Evolutionary conservation across 2,888 invertebrate genomes (phyloP).

Genomic region (Sesamia inferens): DNA sequence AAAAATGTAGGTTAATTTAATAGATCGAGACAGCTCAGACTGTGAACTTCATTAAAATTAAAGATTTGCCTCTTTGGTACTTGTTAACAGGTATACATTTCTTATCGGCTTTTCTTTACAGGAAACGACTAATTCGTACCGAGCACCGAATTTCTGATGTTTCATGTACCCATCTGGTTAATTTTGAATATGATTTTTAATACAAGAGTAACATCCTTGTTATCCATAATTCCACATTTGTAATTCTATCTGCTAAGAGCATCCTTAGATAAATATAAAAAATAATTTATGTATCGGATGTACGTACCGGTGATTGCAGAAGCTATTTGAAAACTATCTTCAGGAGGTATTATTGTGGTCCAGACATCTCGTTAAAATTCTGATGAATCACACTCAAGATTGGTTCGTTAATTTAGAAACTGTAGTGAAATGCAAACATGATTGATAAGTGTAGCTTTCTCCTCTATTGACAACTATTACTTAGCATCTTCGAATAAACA

Average conservation of each 20-base stretch:
- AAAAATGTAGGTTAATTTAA: too few species aligned
- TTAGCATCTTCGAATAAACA: conserved; percentile 19
- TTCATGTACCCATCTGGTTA: background rate
- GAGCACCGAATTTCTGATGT: background rate
- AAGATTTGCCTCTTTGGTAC: too few species aligned
- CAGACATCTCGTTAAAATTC: conserved; percentile 30
- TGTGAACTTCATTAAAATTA: too few species aligned
- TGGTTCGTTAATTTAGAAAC: conserved; percentile 40
- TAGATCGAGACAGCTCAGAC: too few species aligned
- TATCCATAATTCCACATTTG: background rate
- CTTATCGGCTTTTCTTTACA: background rate
- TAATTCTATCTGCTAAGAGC: background rate
- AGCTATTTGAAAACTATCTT: conserved; percentile 2
- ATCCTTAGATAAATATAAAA: background rate
- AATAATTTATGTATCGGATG: conserved; percentile 1
- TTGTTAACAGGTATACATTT: background rate
- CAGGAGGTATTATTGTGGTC: background rate
- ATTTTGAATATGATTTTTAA: background rate
- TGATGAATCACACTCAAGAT: conserved; percentile 32
- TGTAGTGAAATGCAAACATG: conserved; percentile 7
- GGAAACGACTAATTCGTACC: background rate
- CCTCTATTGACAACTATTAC: conserved; percentile 6
- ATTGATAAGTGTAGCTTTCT: conserved; percentile 43
- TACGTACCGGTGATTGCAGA: background rate
- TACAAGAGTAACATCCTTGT: background rate